Conservation (phyloP, 2,797 vertebrate genomes). For the Rhinogobio ventralis region DNA sequence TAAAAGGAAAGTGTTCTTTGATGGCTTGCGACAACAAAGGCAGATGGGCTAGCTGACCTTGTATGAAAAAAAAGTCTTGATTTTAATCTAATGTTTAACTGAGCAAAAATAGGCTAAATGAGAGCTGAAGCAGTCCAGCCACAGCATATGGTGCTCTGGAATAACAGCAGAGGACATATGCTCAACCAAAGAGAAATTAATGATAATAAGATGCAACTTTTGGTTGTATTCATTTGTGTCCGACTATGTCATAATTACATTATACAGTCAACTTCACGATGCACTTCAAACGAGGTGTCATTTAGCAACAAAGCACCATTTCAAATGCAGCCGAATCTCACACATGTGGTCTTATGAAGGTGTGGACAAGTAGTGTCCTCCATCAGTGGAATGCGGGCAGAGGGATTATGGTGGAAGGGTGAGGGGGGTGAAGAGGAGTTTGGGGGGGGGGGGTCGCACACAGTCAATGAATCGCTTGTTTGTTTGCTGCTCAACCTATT, state of each 20-base stretch:
- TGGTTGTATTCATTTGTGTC: slow-evolving; percentile 57
- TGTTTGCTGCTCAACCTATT: slow-evolving; percentile 69
- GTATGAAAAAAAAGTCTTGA: slow-evolving; percentile 19
- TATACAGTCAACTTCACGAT: slow-evolving; percentile 48
- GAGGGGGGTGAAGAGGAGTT: not conserved
- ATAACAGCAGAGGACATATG: slow-evolving; percentile 52
- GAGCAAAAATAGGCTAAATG: slow-evolving; percentile 49
- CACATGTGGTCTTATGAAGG: slow-evolving; percentile 53
- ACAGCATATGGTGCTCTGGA: slow-evolving; percentile 55
- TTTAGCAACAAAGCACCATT: slow-evolving; percentile 3
- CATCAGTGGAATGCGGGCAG: slow-evolving; percentile 42
- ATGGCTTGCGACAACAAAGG: slow-evolving; percentile 31
- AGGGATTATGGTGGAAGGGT: slow-evolving; percentile 17
- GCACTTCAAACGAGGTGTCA: slow-evolving; percentile 22
- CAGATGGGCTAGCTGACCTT: slow-evolving; percentile 51
- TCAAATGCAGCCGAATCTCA: not conserved
- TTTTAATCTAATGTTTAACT: slow-evolving; percentile 51
- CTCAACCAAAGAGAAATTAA: slow-evolving; percentile 44
- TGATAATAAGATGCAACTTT: slow-evolving; percentile 54
- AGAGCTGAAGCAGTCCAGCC: slow-evolving; percentile 35
- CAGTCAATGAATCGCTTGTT: slow-evolving; percentile 65
- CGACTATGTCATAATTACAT: slow-evolving; percentile 48
- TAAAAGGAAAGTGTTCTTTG: slow-evolving; percentile 12
- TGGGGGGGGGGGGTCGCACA: not conserved
- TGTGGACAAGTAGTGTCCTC: slow-evolving; percentile 26